Conservation (phyloP, 2,888 invertebrate genomes). For the Marasmarcha lunaedactyla region DNA sequence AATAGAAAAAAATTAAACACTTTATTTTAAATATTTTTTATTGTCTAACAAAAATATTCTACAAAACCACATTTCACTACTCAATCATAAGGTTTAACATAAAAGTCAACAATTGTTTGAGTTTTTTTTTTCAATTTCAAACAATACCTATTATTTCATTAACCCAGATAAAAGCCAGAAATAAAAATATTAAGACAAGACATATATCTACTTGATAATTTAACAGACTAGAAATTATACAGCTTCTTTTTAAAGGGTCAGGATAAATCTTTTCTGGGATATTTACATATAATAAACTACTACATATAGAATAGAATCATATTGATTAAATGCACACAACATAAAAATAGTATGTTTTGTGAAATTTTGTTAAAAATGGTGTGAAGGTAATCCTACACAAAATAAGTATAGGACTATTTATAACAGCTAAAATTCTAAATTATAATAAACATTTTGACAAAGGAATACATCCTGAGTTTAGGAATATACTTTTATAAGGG, state of each 20-base stretch:
- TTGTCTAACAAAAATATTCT: constrained; percentile 1
- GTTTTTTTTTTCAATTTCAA: too few relatives aligned
- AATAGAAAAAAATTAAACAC: too few relatives aligned
- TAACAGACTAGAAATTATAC: constrained; percentile 9
- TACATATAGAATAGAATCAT: constrained; percentile 2
- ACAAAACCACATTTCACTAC: not conserved
- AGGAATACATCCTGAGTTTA: not conserved
- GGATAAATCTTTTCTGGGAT: too few relatives aligned
- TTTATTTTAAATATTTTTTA: not conserved
- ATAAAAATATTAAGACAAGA: not conserved
- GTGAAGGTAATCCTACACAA: not conserved
- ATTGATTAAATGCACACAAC: constrained; percentile 3
- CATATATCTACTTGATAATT: not conserved
- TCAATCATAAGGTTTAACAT: not conserved
- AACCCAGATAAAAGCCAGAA: too few relatives aligned
- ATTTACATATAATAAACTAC: too few relatives aligned
- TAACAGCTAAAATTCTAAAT: constrained; percentile 45
- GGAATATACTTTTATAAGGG: constrained; percentile 17
- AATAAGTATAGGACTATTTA: constrained; percentile 27
- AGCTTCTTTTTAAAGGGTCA: not conserved
- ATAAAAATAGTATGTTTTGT: constrained; percentile 1
- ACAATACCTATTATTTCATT: not conserved
- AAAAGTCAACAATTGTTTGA: not conserved
- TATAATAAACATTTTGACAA: constrained; percentile 49
- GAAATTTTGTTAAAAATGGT: too few relatives aligned